These are phyloP conservation scores for Macrotus californicus DNA, from an alignment of 2,113 vertebrate genomes.

Conservation along the genomic window DNA sequence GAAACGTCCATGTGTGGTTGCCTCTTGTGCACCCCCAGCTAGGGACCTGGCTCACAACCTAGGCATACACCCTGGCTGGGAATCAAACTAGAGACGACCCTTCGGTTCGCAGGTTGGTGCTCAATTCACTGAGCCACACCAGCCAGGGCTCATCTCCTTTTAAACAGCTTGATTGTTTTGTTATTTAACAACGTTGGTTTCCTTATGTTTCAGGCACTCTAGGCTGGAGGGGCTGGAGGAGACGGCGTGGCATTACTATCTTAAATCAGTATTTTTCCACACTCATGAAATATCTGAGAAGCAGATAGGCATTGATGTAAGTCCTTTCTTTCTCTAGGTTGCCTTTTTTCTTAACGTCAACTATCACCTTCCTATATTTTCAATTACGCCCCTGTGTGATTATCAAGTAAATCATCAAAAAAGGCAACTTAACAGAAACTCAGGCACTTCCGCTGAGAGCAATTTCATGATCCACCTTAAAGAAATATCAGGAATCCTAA, in stretches of 20 bases:
- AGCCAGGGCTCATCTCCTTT: background rate
- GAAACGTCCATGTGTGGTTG: no score
- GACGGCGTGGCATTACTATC: background rate
- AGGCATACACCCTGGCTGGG: no score
- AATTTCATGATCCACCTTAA: background rate
- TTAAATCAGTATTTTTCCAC: conserved; percentile 39
- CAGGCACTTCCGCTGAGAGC: background rate
- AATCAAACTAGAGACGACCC: no score
- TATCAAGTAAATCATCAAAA: conserved; percentile 55
- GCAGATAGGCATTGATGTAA: conserved; percentile 8
- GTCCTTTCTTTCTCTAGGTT: background rate
- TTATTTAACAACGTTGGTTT: background rate
- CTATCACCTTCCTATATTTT: conserved; percentile 25
- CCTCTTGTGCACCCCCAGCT: no score
- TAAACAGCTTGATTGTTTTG: background rate
- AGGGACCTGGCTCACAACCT: no score
- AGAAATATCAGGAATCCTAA: background rate
- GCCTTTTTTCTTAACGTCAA: conserved; percentile 42
- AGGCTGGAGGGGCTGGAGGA: background rate
- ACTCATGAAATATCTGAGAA: conserved; percentile 43
- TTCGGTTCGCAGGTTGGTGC: no score
- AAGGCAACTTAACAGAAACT: background rate
- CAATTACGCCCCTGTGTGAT: background rate
- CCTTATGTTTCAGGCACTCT: conserved; percentile 1
- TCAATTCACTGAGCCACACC: no score